phyloP scores from a whole-genome alignment of 2,888 invertebrate genomes.

The Junonia oenone region DNA sequence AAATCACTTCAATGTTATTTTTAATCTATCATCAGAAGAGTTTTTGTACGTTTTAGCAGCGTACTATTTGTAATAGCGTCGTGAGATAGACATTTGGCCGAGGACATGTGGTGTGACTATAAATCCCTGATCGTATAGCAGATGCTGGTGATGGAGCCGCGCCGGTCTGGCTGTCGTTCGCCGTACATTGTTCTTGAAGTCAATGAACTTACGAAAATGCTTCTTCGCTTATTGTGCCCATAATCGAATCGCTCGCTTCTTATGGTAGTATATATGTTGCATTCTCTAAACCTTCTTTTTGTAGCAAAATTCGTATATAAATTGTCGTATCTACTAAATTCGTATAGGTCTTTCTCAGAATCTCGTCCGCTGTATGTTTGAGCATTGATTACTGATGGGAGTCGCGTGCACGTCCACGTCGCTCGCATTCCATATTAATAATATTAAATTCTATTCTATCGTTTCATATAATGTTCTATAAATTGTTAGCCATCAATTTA shows the following conservation, averaged over 20 bases:
- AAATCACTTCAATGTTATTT: no score
- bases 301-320: slow-evolving; percentile 52
- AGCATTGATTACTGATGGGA: no score
- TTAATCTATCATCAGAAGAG: neutral
- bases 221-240: slow-evolving; percentile 72
- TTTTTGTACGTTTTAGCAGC: neutral
- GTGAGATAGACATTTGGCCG: slow-evolving; percentile 18
- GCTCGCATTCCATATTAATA: slow-evolving; percentile 1
- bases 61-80: neutral
- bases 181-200: slow-evolving; percentile 69
- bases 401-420: slow-evolving; percentile 4
- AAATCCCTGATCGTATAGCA: slow-evolving; percentile 60
- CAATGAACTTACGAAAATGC: slow-evolving; percentile 75
- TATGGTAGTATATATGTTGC: slow-evolving; percentile 53
- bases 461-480: slow-evolving; percentile 17
- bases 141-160: slow-evolving; percentile 56
- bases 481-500: slow-evolving; percentile 34
- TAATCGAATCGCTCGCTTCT: slow-evolving; percentile 70
- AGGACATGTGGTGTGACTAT: slow-evolving; percentile 53
- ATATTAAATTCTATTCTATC: neutral
- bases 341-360: slow-evolving; percentile 14
- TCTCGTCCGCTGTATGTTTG: no score
- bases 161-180: slow-evolving; percentile 42
- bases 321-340: slow-evolving; percentile 26
- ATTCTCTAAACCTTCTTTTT: slow-evolving; percentile 41